Conservation (phyloP, 2,888 invertebrate species). For the Polymixis flavicincta region DNA sequence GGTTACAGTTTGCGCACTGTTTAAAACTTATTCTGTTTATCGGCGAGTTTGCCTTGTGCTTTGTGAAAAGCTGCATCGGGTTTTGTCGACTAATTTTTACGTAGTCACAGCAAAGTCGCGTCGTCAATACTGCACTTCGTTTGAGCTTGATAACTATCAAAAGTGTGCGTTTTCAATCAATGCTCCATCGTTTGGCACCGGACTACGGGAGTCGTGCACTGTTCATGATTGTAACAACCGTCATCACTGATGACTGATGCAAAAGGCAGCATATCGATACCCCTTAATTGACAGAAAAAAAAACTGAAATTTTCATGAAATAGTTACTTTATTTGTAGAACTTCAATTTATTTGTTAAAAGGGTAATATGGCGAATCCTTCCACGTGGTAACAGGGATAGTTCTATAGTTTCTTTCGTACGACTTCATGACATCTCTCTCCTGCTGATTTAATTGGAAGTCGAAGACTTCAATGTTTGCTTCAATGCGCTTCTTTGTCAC, state of each 20-base stretch:
- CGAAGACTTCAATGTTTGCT: conserved; percentile 81
- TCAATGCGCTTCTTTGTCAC: conserved; percentile 74
- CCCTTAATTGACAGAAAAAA: neutral
- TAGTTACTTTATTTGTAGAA: conserved; percentile 1
- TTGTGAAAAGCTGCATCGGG: neutral
- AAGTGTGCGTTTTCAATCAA: no score
- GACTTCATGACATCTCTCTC: conserved; percentile 72
- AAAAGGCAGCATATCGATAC: no score
- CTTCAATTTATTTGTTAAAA: conserved; percentile 52
- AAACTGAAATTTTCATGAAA: neutral
- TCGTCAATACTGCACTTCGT: no score
- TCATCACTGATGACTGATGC: no score
- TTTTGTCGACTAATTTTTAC: neutral
- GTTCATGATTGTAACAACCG: no score
- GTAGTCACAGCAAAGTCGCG: no score
- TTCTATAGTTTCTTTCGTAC: conserved; percentile 77
- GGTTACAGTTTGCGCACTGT: no score
- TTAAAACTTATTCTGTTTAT: no score
- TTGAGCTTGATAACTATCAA: no score
- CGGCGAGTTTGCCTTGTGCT: neutral
- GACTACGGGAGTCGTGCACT: no score
- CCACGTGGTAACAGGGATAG: conserved; percentile 73
- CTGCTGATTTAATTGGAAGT: conserved; percentile 75
- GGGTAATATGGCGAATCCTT: conserved; percentile 76
- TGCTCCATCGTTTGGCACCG: no score